Percentiles rank a stretch among this genome's conserved stretches.
Evolutionary conservation across 2,113 vertebrate genomes (phyloP).

Genomic region (Tilapia sparmanii): DNA sequence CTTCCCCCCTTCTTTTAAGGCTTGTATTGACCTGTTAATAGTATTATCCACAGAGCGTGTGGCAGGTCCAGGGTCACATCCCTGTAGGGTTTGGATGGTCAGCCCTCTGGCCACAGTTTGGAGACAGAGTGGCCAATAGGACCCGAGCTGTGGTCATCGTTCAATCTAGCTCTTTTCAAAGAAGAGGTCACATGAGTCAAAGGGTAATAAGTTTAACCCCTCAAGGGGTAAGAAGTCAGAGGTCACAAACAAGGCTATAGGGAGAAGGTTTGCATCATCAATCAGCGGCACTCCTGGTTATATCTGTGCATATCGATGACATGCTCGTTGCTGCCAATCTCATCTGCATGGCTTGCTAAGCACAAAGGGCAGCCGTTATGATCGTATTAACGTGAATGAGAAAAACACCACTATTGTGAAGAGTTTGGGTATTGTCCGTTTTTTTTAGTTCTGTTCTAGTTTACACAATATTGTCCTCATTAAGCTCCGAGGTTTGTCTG

Average conservation of each 20-base stretch:
- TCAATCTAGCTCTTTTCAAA: conserved; percentile 85
- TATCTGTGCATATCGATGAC: conserved; percentile 52
- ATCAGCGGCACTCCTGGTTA: conserved; percentile 63
- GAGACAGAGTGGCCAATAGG: conserved; percentile 71
- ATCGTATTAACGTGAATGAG: not conserved
- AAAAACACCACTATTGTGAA: not conserved
- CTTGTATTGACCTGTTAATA: conserved; percentile 67
- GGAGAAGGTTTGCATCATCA: conserved; percentile 73
- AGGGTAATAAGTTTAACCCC: conserved; percentile 94
- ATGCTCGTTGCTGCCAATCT: conserved; percentile 30
- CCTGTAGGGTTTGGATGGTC: conserved; percentile 58
- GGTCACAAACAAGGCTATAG: conserved; percentile 81
- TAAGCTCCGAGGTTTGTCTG: not conserved
- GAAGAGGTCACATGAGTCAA: conserved; percentile 83
- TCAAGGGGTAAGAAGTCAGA: conserved; percentile 74
- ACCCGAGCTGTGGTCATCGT: conserved; percentile 81
- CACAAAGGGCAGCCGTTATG: conserved; percentile 21
- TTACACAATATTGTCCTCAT: not conserved
- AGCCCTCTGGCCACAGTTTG: conserved; percentile 53
- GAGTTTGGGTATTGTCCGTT: not conserved
- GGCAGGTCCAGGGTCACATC: conserved; percentile 58
- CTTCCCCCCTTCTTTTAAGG: not conserved
- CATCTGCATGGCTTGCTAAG: conserved; percentile 54
- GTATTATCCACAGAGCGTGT: conserved; percentile 67
- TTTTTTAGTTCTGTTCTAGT: not conserved